A percentile compares a stretch with the other conserved stretches of the same genome.
These are phyloP conservation scores for Knipowitschia caucasica DNA, from an alignment of 2,797 vertebrate genomes.

Conservation along the genomic window DNA sequence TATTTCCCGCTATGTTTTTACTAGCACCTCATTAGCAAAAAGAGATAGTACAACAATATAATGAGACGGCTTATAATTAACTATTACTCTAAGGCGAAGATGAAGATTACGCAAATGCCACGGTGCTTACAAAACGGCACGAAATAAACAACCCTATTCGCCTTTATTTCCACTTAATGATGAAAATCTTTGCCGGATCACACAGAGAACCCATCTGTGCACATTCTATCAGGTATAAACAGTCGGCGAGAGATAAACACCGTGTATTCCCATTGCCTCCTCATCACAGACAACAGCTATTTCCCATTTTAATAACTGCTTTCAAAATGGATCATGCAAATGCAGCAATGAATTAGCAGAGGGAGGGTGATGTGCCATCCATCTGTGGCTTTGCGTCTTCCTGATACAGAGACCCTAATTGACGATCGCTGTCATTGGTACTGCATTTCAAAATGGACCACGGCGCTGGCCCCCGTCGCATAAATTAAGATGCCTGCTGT, in stretches of 20 bases:
- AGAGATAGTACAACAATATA: constrained; percentile 23
- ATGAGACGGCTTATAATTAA: constrained; percentile 47
- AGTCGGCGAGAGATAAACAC: constrained; percentile 37
- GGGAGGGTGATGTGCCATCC: constrained; percentile 60
- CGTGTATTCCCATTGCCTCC: constrained; percentile 46
- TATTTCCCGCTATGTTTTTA: constrained; percentile 19
- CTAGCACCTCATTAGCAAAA: constrained; percentile 35
- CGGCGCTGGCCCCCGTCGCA: constrained; percentile 48
- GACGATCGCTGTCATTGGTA: constrained; percentile 68
- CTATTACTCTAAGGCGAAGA: constrained; percentile 17
- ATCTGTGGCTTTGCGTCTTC: constrained; percentile 52
- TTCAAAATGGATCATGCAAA: constrained; percentile 73
- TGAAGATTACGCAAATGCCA: constrained; percentile 20
- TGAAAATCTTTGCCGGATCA: constrained; percentile 40
- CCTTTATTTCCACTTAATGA: constrained; percentile 46
- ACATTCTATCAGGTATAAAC: constrained; percentile 59
- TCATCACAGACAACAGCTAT: constrained; percentile 57
- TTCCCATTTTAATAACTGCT: constrained; percentile 62
- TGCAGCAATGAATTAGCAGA: constrained; percentile 58
- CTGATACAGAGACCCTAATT: constrained; percentile 59
- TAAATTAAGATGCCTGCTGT: constrained; percentile 67
- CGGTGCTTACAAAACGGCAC: constrained; percentile 29
- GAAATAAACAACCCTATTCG: constrained; percentile 31
- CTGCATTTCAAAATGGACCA: constrained; percentile 51
- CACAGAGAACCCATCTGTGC: constrained; percentile 59